Base-by-base conservation (phyloP, 2,113 vertebrate genomes). In the Oncorhynchus mykiss region DNA sequence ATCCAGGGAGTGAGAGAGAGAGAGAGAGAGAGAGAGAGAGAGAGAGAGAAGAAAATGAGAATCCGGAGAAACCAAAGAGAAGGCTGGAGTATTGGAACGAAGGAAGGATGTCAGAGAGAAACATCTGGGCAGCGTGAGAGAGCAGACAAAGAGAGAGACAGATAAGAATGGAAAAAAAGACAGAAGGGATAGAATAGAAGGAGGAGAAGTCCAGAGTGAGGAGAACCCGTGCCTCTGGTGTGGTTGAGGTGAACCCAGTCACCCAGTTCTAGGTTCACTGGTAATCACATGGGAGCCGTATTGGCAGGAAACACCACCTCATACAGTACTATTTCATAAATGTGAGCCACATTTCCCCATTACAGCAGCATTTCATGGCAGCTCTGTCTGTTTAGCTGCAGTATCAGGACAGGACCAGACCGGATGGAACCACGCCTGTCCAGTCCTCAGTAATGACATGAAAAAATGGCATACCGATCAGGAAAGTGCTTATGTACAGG, bases 161-260 rank as follows among this genome's bases (percentile, higher is more conserved):
- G 25, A 67, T 13, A 14, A 12, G 25, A 7, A 29, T 12, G 65
- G 27, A 7, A 67, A 24, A 67, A 67, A 29, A 29, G 65, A 16
- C 12, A 67, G 60, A 13, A 24, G 8, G 60, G 60, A 66, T 4
- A 31, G n/a, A 45, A 69, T 24, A 24, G 7, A n/a, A 64, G 68
- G 66, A 72, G 45, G 34, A 13, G 31, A 18, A 24, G 64, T 27
- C 12, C 29, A 2, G 8, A 51, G 49, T 18, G 66, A 31, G 29
- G 29, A 67, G 6, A 67, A 29, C 29, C 64, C 4, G 1, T 29
- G 13, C 24, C 71, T 57, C 18, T 78, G 20, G 51, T 9, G 66
- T 64, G 71, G 54, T 39, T 48, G 59, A 74, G 70, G 29, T 59
- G 75, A 77, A 77, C 79, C 69, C 75, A 69, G 49, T 80, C 65